Evolutionary conservation across 2,888 invertebrate species (phyloP), one percentile per base, ranked within the genome.

Genomic region (Brachynemurus nebulosus): DNA sequence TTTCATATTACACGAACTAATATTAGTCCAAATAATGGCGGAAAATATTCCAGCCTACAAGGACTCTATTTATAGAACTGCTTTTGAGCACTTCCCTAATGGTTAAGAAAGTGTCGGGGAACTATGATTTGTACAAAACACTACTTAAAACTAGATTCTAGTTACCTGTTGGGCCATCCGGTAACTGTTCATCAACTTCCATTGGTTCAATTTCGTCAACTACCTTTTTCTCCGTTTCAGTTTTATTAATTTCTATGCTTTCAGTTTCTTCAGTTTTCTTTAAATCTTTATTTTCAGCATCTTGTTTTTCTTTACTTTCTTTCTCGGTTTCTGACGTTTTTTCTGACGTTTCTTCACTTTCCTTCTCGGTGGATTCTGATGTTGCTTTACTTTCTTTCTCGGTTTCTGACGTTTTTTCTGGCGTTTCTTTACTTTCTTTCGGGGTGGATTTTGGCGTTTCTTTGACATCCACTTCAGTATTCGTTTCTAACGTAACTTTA

Each of bases 351-450:
- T 30, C 34, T 40, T 12, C 21, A 30, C n/a, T n/a, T n/a, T n/a
- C n/a, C n/a, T n/a, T n/a, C n/a, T n/a, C n/a, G n/a, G n/a, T n/a
- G n/a, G n/a, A n/a, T n/a, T 23, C 11, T 18, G 17, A 9, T 27
- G 23, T 43, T n/a, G 38, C 43, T 34, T 30, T 38, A 14, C 21
- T 34, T n/a, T 20, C 35, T n/a, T 38, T 23, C 33, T 43, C 43
- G 2, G 17, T 14, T 9, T 42, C 44, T 45, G 23, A 41, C 12
- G 17, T 20, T 34, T 41, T 39, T 4, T 6, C 9, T 20, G 19
- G 14, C 23, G n/a, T 30, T n/a, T 30, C 34, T 40, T 12, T 17
- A 30, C n/a, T n/a, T n/a, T n/a, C n/a, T n/a, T n/a, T n/a, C n/a
- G n/a, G n/a, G n/a, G n/a, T n/a, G n/a, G n/a, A n/a, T n/a, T 23